A percentile compares a stretch with the other conserved stretches of the same genome.
These are phyloP conservation scores for Nasonia vitripennis DNA, from an alignment of 1,140 invertebrate species.

Conservation along the genomic window DNA sequence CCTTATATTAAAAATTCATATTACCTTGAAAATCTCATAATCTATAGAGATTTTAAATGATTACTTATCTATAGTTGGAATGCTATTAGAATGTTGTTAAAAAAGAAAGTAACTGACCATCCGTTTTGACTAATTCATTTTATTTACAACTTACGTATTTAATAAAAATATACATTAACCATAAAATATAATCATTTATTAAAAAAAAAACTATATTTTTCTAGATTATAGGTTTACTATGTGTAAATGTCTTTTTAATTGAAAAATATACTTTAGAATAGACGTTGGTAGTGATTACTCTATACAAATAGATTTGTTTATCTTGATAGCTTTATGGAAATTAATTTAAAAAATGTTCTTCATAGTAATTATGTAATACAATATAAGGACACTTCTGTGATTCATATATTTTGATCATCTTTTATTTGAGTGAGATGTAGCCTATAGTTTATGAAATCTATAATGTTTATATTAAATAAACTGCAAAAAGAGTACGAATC, in stretches of 20 bases:
- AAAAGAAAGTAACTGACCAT: background rate
- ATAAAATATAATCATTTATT: background rate
- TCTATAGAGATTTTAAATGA: too few species aligned
- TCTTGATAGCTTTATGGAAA: background rate
- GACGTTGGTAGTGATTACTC: background rate
- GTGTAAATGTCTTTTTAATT: conserved; percentile 2
- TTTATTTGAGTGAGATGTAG: background rate
- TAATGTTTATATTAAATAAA: conserved; percentile 2
- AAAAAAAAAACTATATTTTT: conserved; percentile 10
- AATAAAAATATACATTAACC: background rate
- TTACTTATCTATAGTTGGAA: too few species aligned
- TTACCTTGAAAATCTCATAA: too few species aligned
- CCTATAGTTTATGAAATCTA: background rate
- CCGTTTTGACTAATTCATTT: background rate
- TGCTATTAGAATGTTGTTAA: background rate
- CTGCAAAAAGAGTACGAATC: background rate
- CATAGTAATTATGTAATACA: conserved; percentile 22
- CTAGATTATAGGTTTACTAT: conserved; percentile 44
- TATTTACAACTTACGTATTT: conserved; percentile 16
- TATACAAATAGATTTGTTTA: conserved; percentile 16
- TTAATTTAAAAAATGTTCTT: conserved; percentile 20
- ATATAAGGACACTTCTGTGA: conserved; percentile 9
- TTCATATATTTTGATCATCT: conserved; percentile 4
- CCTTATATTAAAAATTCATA: too few species aligned
- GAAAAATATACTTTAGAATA: conserved; percentile 36